phyloP scores from a whole-genome alignment of 2,113 vertebrate genomes.

The Eleginops maclovinus region DNA sequence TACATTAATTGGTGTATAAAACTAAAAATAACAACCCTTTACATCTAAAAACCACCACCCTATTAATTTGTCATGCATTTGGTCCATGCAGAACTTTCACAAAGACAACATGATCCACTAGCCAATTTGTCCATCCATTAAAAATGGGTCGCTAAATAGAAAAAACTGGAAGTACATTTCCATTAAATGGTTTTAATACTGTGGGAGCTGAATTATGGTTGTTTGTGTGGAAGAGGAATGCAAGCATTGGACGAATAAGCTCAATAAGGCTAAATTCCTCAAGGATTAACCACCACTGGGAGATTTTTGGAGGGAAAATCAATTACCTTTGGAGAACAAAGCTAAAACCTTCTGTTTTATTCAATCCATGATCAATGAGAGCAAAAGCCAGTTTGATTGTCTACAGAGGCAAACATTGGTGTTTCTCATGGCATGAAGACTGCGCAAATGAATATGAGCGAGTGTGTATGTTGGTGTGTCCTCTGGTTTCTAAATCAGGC shows the following conservation, averaged over 20 bases:
- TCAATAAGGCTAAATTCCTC: conserved; percentile 13
- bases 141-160: conserved; percentile 25
- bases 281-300: conserved; percentile 27
- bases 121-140: conserved; percentile 32
- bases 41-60: conserved; percentile 63
- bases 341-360: conserved; percentile 37
- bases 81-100: conserved; percentile 71
- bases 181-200: conserved; percentile 42
- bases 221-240: conserved; percentile 18
- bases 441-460: conserved; percentile 11
- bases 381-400: conserved; percentile 72
- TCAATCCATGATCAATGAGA: conserved; percentile 33
- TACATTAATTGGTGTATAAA: conserved; percentile 55
- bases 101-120: conserved; percentile 48
- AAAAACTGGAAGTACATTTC: conserved; percentile 13
- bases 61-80: conserved; percentile 67
- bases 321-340: conserved; percentile 45
- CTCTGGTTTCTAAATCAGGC: conserved; percentile 85
- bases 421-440: conserved; percentile 59
- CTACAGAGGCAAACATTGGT: conserved; percentile 62
- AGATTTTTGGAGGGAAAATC: conserved; percentile 22
- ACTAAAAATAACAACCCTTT: conserved; percentile 27
- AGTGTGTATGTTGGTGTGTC: conserved; percentile 33
- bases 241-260: conserved; percentile 28
- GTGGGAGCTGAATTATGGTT: conserved; percentile 22